These are phyloP conservation scores for Notospermus geniculatus DNA, from an alignment of 1,140 invertebrate species.

Conservation along the genomic window DNA sequence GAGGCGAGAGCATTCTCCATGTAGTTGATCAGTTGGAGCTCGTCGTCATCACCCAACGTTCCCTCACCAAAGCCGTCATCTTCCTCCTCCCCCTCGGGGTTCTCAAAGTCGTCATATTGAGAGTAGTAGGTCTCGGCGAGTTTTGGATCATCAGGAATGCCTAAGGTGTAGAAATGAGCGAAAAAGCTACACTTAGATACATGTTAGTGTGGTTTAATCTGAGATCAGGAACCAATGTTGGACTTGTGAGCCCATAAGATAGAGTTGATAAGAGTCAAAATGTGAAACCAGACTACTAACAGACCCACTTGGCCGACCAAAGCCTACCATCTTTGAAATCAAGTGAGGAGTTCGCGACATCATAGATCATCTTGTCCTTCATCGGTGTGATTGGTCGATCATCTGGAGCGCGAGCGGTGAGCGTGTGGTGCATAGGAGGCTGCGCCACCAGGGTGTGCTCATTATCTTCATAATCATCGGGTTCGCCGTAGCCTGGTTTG, in stretches of 20 bases:
- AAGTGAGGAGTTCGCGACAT: conserved; percentile 40
- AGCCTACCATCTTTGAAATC: conserved; percentile 55
- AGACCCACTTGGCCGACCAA: not conserved
- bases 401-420: conserved; percentile 21
- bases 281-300: not conserved
- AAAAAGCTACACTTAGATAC: not conserved
- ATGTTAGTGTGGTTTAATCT: not conserved
- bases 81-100: conserved; percentile 24
- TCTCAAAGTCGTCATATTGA: conserved; percentile 48
- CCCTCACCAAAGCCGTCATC: conserved; percentile 18
- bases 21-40: conserved; percentile 34
- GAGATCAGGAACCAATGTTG: not conserved
- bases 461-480: conserved; percentile 28
- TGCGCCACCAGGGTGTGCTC: conserved; percentile 19
- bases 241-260: not conserved
- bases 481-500: conserved; percentile 18
- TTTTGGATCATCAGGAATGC: conserved; percentile 50
- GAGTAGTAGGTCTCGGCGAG: conserved; percentile 54
- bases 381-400: conserved; percentile 54
- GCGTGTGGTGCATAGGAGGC: conserved; percentile 8
- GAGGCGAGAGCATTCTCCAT: conserved; percentile 42
- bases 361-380: conserved; percentile 51
- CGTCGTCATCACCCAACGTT: conserved; percentile 22
- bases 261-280: not conserved
- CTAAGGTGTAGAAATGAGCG: conserved; percentile 31